A percentile compares a stretch with the other conserved stretches of the same genome.
Evolutionary conservation across 2,113 vertebrate genomes (phyloP).

Genomic region (Egretta garzetta): DNA sequence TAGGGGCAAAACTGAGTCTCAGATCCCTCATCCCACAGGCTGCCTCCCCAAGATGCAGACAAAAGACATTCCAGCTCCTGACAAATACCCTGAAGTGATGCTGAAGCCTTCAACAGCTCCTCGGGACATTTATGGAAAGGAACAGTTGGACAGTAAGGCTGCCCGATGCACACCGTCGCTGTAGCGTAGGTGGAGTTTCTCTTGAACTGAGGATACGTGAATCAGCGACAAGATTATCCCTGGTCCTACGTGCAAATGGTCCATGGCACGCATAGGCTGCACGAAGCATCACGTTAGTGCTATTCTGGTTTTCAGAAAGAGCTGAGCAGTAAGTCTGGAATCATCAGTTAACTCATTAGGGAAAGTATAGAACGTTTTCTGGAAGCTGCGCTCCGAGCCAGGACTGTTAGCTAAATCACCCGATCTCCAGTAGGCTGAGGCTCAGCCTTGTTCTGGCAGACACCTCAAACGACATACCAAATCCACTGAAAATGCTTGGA

Average conservation of each 20-base stretch:
- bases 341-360: background rate
- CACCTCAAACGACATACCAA: background rate
- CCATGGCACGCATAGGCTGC: background rate
- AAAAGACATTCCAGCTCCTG: slow-evolving; percentile 4
- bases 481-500: background rate
- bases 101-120: background rate
- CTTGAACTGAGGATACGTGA: background rate
- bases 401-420: background rate
- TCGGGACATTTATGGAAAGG: too few relatives aligned
- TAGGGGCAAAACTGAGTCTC: slow-evolving; percentile 6
- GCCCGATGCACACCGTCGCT: accelerated
- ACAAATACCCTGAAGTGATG: background rate
- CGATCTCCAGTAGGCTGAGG: background rate
- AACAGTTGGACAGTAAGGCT: background rate
- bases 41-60: background rate
- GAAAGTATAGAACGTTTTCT: background rate
- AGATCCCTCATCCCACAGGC: background rate
- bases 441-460: background rate
- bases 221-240: background rate
- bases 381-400: background rate
- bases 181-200: accelerated
- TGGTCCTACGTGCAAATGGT: accelerated
- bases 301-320: background rate
- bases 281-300: background rate
- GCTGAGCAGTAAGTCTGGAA: background rate